These are phyloP conservation scores for Diadema setosum DNA, from an alignment of 35 echinoderm and acorn worm genomes.

Conservation along the genomic window DNA sequence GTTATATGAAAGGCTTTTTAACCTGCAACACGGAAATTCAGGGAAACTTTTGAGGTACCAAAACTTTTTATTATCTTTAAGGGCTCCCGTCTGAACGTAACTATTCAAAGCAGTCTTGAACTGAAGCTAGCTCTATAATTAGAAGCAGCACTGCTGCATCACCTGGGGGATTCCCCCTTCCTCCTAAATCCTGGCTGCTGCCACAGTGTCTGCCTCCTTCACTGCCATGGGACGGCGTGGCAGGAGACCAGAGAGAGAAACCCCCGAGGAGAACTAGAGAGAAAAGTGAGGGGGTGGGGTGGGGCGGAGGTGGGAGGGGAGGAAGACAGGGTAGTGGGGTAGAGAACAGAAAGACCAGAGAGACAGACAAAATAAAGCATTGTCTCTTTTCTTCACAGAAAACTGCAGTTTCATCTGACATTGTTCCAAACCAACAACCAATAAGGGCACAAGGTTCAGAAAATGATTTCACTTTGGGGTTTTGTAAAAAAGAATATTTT, in stretches of 20 bases:
- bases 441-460: too few relatives aligned
- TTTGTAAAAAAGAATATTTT: too few relatives aligned
- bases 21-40: too few relatives aligned
- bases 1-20: too few relatives aligned
- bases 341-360: neutral
- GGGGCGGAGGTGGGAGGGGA: neutral
- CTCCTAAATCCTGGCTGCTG: neutral
- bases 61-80: too few relatives aligned
- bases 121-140: neutral
- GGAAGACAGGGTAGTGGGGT: neutral
- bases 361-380: neutral
- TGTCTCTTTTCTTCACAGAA: too few relatives aligned
- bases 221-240: neutral
- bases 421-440: too few relatives aligned
- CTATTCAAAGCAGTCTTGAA: neutral
- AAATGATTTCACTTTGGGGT: too few relatives aligned
- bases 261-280: neutral
- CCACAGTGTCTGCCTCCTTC: neutral
- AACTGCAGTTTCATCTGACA: too few relatives aligned
- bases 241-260: neutral
- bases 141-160: neutral
- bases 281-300: neutral
- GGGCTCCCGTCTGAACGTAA: too few relatives aligned
- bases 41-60: too few relatives aligned
- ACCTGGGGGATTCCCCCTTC: neutral